Evolutionary conservation across 1,140 invertebrate species (phyloP), one percentile per base, ranked within the genome.

Genomic region (fruit fly (Drosophila melanogaster)): DNA sequence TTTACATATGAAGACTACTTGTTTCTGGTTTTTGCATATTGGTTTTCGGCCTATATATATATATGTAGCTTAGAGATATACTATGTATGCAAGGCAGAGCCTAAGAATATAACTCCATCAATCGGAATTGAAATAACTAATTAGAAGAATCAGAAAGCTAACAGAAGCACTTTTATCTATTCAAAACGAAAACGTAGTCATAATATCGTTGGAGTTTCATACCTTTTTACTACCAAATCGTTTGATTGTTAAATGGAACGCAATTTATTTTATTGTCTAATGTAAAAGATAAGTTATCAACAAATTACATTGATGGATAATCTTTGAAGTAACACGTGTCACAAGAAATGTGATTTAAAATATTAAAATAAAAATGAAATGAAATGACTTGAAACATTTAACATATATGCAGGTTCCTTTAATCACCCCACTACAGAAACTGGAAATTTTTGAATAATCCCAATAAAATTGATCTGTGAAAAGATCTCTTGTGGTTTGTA

Each of bases 1-100:
- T 71, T 70, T 71, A 70, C 65, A 71, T 70, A 70, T 65, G 6
- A 67, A 65, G 65, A 67, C 22, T 41, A 44, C 33, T 33, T 30
- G 41, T 37, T 37, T 30, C 30, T 56, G 46, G 49, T 17, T 70
- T 56, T 70, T 70, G 66, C 66, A 70, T 70, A 47, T 40, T 33
- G 49, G 33, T 33, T 46, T 24, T 55, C 22, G 33, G 60, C 47
- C 65, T 53, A 64, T 67, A 67, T 65, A n/a, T n/a, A n/a, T n/a
- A n/a, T n/a, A n/a, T n/a, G n/a, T n/a, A 61, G 41, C 24, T 15
- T 30, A 30, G 37, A 22, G 17, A 3, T 19, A 61, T 37, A 26
- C 15, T 38, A 38, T 14, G 24, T 41, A 59, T 59, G 19, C 35
- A 15, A 0, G n/a, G 3, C 2, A 1, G 8, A 11, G 10, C 4